Percentiles rank a stretch among this genome's conserved stretches.
phyloP scores from a whole-genome alignment of 1,140 invertebrate genomes.

The Drosophila asahinai region DNA sequence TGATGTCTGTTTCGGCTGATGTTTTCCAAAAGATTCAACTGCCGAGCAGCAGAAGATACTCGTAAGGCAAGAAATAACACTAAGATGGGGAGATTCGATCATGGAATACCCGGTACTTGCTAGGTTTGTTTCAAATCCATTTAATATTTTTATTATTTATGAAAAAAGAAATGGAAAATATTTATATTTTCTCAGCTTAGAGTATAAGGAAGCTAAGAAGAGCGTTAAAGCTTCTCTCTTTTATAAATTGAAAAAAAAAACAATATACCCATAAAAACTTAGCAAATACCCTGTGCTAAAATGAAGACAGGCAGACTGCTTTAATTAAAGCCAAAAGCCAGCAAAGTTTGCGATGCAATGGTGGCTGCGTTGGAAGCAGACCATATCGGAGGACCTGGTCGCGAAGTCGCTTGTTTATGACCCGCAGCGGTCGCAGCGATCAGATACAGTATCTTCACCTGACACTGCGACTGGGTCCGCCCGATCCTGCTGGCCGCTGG shows the following conservation, averaged over 20 bases:
- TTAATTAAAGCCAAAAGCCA: constrained; percentile 68
- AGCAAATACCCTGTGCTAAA: constrained; percentile 29
- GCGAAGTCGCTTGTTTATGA: constrained; percentile 68
- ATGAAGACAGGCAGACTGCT: constrained; percentile 73
- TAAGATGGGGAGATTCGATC: not conserved
- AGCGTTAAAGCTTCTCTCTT: too few species aligned
- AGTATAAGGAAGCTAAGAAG: too few species aligned
- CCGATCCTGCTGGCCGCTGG: not conserved
- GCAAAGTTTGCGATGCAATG: constrained; percentile 25
- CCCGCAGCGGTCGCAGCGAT: constrained; percentile 69
- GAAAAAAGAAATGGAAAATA: too few species aligned
- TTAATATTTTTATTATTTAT: not conserved
- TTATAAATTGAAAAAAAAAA: fast-evolving
- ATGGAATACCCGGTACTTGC: not conserved
- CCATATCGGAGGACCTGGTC: constrained; percentile 42
- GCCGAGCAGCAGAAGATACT: constrained; percentile 32
- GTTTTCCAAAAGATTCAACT: constrained; percentile 28
- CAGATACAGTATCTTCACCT: constrained; percentile 79
- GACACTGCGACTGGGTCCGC: constrained; percentile 48
- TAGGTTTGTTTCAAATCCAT: not conserved
- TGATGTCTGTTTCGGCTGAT: constrained; percentile 33
- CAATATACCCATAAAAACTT: not conserved
- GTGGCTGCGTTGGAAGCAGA: constrained; percentile 20
- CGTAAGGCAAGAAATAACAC: not conserved
- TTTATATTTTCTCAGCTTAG: too few species aligned